phyloP scores from a whole-genome alignment of 2,888 invertebrate genomes.

The Trichacis sp. region DNA sequence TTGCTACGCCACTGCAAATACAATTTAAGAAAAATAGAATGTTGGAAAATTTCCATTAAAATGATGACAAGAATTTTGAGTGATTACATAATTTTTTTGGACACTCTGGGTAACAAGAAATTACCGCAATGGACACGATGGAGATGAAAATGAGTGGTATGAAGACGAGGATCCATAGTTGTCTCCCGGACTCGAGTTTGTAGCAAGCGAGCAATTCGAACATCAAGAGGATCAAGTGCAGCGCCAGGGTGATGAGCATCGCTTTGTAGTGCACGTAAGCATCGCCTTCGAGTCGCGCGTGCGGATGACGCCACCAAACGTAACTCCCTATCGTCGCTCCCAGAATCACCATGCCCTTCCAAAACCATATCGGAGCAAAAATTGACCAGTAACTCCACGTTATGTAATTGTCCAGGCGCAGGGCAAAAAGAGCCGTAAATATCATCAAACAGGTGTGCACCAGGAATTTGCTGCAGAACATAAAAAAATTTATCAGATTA shows the following conservation, averaged over 20 bases:
- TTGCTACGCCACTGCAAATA: too few species aligned
- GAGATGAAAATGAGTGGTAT: constrained; percentile 98
- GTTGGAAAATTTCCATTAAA: too few species aligned
- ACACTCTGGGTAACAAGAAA: constrained; percentile 52
- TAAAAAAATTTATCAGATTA: constrained; percentile 47
- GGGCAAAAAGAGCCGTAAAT: constrained; percentile 90
- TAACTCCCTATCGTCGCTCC: constrained; percentile 94
- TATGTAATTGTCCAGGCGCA: constrained; percentile 88
- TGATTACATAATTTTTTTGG: not conserved
- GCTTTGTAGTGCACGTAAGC: constrained; percentile 98
- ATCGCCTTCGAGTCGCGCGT: constrained; percentile 94
- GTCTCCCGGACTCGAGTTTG: constrained; percentile 88
- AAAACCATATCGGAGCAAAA: constrained; percentile 96
- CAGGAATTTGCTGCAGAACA: constrained; percentile 91
- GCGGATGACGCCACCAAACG: constrained; percentile 97
- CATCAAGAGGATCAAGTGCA: constrained; percentile 94
- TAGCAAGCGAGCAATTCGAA: constrained; percentile 97
- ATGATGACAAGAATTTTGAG: not conserved
- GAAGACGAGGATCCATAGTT: constrained; percentile 91
- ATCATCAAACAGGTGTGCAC: constrained; percentile 93
- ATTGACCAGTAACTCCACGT: constrained; percentile 97
- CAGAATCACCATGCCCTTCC: constrained; percentile 91
- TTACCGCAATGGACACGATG: constrained; percentile 95
- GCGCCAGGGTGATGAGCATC: constrained; percentile 94
- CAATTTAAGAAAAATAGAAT: not conserved